Base-by-base conservation (phyloP, 2,797 vertebrate genomes). In the Poeciliopsis infans region DNA sequence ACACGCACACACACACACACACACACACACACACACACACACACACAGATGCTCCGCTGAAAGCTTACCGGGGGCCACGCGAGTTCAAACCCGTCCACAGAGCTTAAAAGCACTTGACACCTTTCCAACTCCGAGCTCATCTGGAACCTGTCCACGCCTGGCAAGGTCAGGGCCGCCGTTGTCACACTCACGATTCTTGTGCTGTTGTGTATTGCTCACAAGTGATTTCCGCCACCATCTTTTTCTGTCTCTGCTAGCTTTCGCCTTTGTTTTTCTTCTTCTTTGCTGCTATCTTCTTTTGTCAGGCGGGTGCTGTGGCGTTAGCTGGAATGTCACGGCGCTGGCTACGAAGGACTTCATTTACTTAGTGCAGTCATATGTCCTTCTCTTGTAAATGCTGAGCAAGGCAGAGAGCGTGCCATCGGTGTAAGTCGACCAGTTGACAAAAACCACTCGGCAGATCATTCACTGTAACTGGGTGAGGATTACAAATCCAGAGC, bases 91-190 rank as follows among this genome's bases (percentile, higher is more conserved):
- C 85, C 76, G 83, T 88, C 86, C 86, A 77, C 76, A 79, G 84
- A 87, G 79, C 84, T 88, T 91, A 87, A 91, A 90, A 86, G 86
- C 88, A 83, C 90, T 93, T 90, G 89, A 92, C 92, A 91, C 89
- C 91, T 93, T 92, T 92, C 87, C 91, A 92, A 81, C 78, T 87
- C 80, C 8, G 2, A 86, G 89, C 87, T 88, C 83, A 85, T 91
- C 91, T 92, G 92, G 91, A 92, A 87, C 87, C 88, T 78, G 88
- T 90, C 88, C 92, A 93, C 70, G 84, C 57, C 89, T 76, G 85
- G 83, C 89, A 90, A 89, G 92, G 92, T 94, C 92, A 91, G 85
- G 79, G 69, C 88, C 72, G 2, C 88, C 75, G 88, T 88, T 87
- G 92, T 93, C 92, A 90, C 89, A 90, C 90, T 87, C 87, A 81